Base-by-base conservation (phyloP, 2,888 invertebrate species). In the Trichopoda pennipes region DNA sequence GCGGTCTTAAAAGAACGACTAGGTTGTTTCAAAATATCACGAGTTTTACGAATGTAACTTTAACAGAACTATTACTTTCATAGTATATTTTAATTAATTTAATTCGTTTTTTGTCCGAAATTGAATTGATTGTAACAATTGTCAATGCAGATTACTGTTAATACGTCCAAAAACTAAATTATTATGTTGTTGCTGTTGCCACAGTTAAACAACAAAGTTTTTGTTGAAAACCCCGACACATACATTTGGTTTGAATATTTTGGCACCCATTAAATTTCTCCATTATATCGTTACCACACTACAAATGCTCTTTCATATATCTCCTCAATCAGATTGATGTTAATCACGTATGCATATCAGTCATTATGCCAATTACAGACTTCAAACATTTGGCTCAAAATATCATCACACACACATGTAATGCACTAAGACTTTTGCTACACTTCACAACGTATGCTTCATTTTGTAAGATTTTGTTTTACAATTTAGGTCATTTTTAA, bases 401-500 rank as follows among this genome's bases (percentile, higher is more conserved):
- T 9, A 17, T 4, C 9, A 49, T 9, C 47, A 17, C 3, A 61
- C 21, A 38, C 49, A 77, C 10, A 1, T 38, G 38, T 12, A 4
- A 64, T 61, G 14, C 32, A 32, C 14, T 19, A 23, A 4, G 23
- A 3, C 53, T 69, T 42, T 44, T 44, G 14, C 16, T n/a, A 16
- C 2, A 44, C 12, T 28, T 28, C 8, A 23, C 17, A 55, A 38
- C 19, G 28, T 42, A 55, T 51, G 21, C 19, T 47, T 38, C n/a
- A 42, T 64, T 60, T 63, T 78, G n/a, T 64, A 53, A 53, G 64
- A 74, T 82, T 70, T 79, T 53, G 44, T 75, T 70, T 42, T 38
- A 3, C 58, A 82, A 82, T 75, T 75, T 68, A 51, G 82, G 82
- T 82, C 82, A 82, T 68, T 76, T 17, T n/a, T 42, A 38, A 60